These are phyloP conservation scores for Caloenas nicobarica DNA, from an alignment of 2,113 vertebrate species.

Conservation along the genomic window DNA sequence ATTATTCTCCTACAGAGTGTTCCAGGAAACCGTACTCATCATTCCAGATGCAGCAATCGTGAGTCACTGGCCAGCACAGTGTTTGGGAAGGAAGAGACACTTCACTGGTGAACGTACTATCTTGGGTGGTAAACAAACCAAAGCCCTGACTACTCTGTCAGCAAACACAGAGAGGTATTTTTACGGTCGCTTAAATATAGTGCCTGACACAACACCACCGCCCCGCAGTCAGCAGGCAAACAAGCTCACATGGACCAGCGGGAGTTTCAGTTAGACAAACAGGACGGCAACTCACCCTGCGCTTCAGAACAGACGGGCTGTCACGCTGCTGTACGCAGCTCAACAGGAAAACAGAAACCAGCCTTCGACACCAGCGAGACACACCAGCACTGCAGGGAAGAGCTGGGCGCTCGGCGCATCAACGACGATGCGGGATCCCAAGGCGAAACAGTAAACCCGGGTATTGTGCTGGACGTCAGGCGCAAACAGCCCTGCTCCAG, in stretches of 20 bases:
- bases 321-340: rapidly evolving
- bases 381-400: not conserved
- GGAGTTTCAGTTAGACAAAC: not conserved
- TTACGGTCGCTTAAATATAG: not conserved
- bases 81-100: not conserved
- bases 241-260: not conserved
- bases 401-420: not conserved
- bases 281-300: not conserved
- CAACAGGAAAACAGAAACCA: not conserved
- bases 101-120: not conserved
- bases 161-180: not conserved
- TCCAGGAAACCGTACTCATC: conserved; percentile 29
- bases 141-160: not conserved
- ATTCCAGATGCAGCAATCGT: not conserved
- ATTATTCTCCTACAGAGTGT: not conserved
- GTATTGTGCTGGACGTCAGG: not conserved
- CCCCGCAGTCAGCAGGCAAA: not conserved
- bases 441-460: not conserved
- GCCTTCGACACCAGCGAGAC: rapidly evolving
- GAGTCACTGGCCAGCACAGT: conserved; percentile 15
- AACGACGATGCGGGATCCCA: rapidly evolving
- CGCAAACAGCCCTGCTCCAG: not conserved
- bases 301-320: not conserved
- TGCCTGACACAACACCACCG: not conserved
- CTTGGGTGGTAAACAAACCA: not conserved